Evolutionary conservation across 2,888 invertebrate species (phyloP).

Genomic region (Baccha elongata): DNA sequence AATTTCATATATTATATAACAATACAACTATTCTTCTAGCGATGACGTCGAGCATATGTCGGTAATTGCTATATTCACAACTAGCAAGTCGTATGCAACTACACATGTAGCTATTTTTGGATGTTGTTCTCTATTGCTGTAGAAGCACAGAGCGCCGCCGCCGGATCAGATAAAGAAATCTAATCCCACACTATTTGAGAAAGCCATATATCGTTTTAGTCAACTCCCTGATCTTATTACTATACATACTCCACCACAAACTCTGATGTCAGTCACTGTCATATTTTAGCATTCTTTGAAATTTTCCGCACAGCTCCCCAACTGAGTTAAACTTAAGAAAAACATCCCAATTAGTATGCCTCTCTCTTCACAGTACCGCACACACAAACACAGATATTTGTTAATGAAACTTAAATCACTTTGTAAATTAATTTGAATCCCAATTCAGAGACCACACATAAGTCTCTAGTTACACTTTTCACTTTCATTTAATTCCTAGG

Average conservation of each 20-base stretch:
- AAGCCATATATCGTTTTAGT: background rate
- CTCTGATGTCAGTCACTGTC: slow-evolving; percentile 23
- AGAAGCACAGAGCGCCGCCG: background rate
- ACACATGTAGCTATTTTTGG: background rate
- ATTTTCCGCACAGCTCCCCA: slow-evolving; percentile 45
- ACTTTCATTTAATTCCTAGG: slow-evolving; percentile 55
- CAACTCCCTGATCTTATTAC: slow-evolving; percentile 17
- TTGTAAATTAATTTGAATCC: slow-evolving; percentile 24
- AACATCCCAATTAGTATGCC: slow-evolving; percentile 46
- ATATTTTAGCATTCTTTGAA: slow-evolving; percentile 40
- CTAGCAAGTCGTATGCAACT: no score
- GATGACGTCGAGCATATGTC: no score
- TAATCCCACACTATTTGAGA: background rate
- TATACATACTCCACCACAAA: background rate
- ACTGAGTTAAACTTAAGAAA: slow-evolving; percentile 27
- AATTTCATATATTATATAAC: no score
- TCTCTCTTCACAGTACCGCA: slow-evolving; percentile 22
- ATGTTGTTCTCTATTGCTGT: background rate
- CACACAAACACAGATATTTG: slow-evolving; percentile 6
- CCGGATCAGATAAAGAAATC: background rate
- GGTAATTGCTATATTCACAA: no score
- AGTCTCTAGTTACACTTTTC: slow-evolving; percentile 58
- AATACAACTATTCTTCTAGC: no score
- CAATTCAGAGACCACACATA: slow-evolving; percentile 25
- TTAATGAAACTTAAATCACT: slow-evolving; percentile 26